Evolutionary conservation across 2,113 vertebrate species (phyloP).

Genomic region (Sapajus apella): DNA sequence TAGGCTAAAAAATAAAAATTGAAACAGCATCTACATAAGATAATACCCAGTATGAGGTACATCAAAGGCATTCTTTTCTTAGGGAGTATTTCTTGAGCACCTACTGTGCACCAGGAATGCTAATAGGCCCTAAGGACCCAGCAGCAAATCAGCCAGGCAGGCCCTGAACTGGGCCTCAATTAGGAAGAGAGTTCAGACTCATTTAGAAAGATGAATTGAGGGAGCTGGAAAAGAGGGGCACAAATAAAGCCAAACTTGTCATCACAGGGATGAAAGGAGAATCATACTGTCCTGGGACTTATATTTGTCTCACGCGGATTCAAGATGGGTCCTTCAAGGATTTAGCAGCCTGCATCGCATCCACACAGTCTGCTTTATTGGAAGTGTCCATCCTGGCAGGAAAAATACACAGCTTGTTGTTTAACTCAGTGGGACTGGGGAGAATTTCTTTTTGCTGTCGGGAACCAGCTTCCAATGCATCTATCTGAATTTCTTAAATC

Average conservation of each 20-base stretch:
- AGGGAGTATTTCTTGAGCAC: not conserved
- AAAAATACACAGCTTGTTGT: not conserved
- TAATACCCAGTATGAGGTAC: not conserved
- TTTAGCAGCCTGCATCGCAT: not conserved
- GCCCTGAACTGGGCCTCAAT: not conserved
- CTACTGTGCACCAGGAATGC: not conserved
- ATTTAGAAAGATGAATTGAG: not conserved
- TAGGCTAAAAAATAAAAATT: not conserved
- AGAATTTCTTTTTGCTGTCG: constrained; percentile 38
- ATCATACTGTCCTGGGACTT: not conserved
- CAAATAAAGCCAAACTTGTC: not conserved
- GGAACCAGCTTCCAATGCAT: not conserved
- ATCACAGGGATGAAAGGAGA: not conserved
- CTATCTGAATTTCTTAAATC: constrained; percentile 59
- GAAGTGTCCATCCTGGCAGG: not conserved
- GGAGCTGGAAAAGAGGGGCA: not conserved
- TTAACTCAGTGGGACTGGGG: constrained; percentile 19
- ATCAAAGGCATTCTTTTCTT: not conserved
- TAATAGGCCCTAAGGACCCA: not conserved
- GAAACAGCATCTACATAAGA: not conserved
- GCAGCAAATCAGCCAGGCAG: not conserved
- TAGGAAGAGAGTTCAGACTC: not conserved
- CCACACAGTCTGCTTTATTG: not conserved
- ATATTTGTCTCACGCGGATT: not conserved
- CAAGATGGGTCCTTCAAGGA: not conserved